Percentiles rank a stretch among this genome's conserved stretches.
Conservation (phyloP, 2,797 vertebrate genomes). For the Brotogeris chrysoptera region DNA sequence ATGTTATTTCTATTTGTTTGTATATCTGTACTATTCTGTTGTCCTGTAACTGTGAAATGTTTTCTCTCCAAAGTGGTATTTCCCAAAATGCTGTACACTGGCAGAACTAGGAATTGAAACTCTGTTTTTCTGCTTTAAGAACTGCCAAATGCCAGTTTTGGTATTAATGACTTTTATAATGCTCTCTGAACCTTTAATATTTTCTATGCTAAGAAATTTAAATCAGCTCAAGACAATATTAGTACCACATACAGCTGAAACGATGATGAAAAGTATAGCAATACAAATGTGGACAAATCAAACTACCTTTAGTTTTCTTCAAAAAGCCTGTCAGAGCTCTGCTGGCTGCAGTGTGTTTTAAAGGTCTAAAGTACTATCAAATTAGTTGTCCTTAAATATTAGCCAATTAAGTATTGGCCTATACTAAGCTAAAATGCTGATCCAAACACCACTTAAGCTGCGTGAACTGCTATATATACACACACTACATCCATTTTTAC, state of each 20-base stretch:
- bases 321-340: not conserved
- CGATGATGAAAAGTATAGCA: not conserved
- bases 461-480: not conserved
- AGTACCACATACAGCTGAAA: not conserved
- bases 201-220: not conserved
- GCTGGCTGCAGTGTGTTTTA: not conserved
- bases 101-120: not conserved
- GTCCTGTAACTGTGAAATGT: not conserved
- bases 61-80: not conserved
- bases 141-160: not conserved
- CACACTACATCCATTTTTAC: not conserved
- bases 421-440: not conserved
- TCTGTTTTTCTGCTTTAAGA: not conserved
- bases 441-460: not conserved
- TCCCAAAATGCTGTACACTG: not conserved
- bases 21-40: not conserved
- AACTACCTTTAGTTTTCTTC: not conserved
- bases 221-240: not conserved
- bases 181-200: not conserved
- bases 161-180: not conserved
- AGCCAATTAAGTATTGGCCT: not conserved
- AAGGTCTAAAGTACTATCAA: not conserved
- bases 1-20: not conserved
- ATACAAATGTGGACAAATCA: not conserved
- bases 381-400: not conserved